These are phyloP conservation scores for Tetraneura akinire DNA, from an alignment of 1,140 invertebrate genomes.

Conservation along the genomic window DNA sequence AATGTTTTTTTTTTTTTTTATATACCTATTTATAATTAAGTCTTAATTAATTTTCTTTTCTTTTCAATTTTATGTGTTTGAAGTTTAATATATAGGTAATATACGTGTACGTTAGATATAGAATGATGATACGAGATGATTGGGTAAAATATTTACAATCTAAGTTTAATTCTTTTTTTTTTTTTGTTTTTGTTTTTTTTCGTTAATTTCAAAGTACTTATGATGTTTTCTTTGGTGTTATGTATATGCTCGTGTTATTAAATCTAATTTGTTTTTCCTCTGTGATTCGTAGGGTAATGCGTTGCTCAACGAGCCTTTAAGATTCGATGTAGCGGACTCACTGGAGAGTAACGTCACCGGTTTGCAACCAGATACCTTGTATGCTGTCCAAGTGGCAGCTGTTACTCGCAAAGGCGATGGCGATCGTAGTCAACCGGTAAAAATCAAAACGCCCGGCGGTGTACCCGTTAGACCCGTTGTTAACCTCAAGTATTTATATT, in stretches of 20 bases:
- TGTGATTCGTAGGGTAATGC: slow-evolving; percentile 73
- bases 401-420: slow-evolving; percentile 94
- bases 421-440: slow-evolving; percentile 77
- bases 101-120: no score
- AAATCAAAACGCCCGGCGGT: slow-evolving; percentile 87
- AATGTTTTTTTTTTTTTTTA: no score
- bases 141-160: no score
- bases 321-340: slow-evolving; percentile 79
- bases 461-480: slow-evolving; percentile 86
- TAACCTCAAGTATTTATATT: slow-evolving; percentile 72
- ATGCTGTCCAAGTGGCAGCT: slow-evolving; percentile 90
- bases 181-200: not conserved
- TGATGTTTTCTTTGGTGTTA: no score
- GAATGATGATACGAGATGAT: no score
- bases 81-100: no score
- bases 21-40: no score
- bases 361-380: slow-evolving; percentile 89
- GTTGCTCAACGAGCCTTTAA: slow-evolving; percentile 79
- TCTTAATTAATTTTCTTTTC: no score
- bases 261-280: no score
- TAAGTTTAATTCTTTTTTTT: not conserved
- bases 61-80: no score
- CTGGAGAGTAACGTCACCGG: slow-evolving; percentile 82
- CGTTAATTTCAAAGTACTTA: no score
- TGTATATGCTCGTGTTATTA: no score